Conservation (phyloP, 2,888 invertebrate genomes). For the Amphimallon solstitiale region DNA sequence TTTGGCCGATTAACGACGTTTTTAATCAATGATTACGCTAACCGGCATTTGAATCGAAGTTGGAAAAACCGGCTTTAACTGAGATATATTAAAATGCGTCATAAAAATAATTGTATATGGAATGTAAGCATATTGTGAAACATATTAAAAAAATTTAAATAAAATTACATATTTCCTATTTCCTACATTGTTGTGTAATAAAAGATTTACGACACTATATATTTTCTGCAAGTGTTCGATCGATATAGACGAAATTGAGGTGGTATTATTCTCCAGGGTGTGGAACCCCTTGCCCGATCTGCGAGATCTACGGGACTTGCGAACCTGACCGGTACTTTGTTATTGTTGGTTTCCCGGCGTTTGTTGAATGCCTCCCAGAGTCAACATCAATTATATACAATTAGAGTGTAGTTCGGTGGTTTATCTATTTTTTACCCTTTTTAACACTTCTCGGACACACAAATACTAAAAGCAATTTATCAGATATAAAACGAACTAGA, state of each 20-base stretch:
- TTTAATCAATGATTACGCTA: too few species aligned
- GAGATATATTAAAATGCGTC: too few species aligned
- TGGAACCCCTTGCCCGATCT: constrained; percentile 47
- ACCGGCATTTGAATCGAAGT: too few species aligned
- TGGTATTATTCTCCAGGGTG: constrained; percentile 45
- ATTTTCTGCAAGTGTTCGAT: background rate
- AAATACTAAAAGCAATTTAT: background rate
- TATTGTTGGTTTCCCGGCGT: constrained; percentile 36
- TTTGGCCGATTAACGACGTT: too few species aligned
- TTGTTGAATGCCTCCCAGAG: background rate
- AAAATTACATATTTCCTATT: background rate
- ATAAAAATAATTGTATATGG: too few species aligned
- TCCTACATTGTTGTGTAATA: background rate
- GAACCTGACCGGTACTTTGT: constrained; percentile 45
- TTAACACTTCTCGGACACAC: background rate
- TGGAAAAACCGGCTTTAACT: too few species aligned
- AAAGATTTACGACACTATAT: background rate
- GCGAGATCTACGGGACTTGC: constrained; percentile 48
- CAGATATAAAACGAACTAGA: background rate
- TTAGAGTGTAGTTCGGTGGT: constrained; percentile 11
- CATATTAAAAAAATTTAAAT: background rate
- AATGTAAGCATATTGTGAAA: too few species aligned
- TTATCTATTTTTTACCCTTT: constrained; percentile 5
- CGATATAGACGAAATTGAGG: constrained; percentile 8
- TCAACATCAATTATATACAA: constrained; percentile 21